These are phyloP conservation scores for Volucella zonaria DNA, from an alignment of 2,888 invertebrate species.

Conservation along the genomic window DNA sequence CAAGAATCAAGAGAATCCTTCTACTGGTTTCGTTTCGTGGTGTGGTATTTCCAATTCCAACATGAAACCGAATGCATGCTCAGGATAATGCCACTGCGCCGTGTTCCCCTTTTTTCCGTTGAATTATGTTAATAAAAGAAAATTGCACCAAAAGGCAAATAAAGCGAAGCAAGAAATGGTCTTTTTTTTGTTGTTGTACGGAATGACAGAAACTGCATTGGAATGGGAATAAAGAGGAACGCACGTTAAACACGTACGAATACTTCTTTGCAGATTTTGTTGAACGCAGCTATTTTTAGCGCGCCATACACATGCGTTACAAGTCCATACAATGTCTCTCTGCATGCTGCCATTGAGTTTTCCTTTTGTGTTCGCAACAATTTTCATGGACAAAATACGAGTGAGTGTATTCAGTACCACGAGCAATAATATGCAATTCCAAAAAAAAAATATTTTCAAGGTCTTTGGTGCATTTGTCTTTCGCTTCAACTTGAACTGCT, in stretches of 20 bases:
- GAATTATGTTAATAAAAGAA: conserved; percentile 35
- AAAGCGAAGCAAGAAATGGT: conserved; percentile 3
- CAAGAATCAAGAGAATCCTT: too few relatives aligned
- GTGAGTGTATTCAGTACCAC: too few relatives aligned
- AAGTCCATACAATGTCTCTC: background rate
- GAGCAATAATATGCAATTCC: background rate
- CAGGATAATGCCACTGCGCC: too few relatives aligned
- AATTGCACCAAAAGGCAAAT: background rate
- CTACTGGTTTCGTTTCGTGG: too few relatives aligned
- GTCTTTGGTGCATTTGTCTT: conserved; percentile 14
- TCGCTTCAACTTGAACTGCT: background rate
- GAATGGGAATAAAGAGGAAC: conserved; percentile 5
- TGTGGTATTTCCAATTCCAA: too few relatives aligned
- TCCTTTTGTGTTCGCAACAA: background rate
- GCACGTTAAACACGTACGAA: background rate
- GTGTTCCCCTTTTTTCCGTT: background rate
- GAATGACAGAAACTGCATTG: conserved; percentile 7
- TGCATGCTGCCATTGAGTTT: background rate
- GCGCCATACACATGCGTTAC: too few relatives aligned
- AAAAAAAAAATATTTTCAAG: conserved; percentile 4
- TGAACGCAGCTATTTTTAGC: conserved; percentile 15
- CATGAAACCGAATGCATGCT: too few relatives aligned
- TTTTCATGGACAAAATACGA: background rate
- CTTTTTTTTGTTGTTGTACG: background rate
- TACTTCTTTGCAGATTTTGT: background rate